Conservation (phyloP, 2,888 invertebrate species). For the Lithophane socia region DNA sequence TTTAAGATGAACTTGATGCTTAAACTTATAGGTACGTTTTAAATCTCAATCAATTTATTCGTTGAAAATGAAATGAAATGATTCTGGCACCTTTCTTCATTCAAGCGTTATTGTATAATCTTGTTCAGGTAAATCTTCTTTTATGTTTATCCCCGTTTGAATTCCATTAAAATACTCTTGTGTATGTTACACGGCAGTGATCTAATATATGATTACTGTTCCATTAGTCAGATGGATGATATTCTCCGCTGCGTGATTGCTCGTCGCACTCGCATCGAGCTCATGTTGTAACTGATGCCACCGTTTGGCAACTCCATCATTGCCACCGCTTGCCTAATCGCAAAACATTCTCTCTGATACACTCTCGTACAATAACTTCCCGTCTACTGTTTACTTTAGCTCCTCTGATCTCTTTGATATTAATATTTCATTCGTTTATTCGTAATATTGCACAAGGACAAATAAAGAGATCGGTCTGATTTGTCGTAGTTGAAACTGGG, state of each 20-base stretch:
- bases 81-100: not conserved
- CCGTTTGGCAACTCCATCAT: slow-evolving; percentile 58
- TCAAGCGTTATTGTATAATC: not conserved
- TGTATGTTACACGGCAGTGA: not conserved
- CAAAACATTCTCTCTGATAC: slow-evolving; percentile 41
- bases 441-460: slow-evolving; percentile 34
- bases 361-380: slow-evolving; percentile 45
- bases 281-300: slow-evolving; percentile 58
- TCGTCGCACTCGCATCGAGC: slow-evolving; percentile 38
- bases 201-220: slow-evolving; percentile 2
- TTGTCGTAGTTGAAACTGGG: slow-evolving; percentile 33
- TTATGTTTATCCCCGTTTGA: not conserved
- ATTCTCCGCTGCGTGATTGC: slow-evolving; percentile 27
- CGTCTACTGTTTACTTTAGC: slow-evolving; percentile 48
- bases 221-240: slow-evolving; percentile 35
- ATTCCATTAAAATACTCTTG: not conserved
- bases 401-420: slow-evolving; percentile 42
- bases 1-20: slow-evolving; percentile 2
- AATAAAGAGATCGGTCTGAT: slow-evolving; percentile 33
- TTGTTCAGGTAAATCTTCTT: not conserved
- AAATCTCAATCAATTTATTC: not conserved
- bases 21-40: no score
- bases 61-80: slow-evolving; percentile 1
- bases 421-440: slow-evolving; percentile 32
- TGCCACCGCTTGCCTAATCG: slow-evolving; percentile 58